Evolutionary conservation across 1,140 invertebrate species (phyloP), one percentile per base, ranked within the genome.

Genomic region (Drosophila cardini): DNA sequence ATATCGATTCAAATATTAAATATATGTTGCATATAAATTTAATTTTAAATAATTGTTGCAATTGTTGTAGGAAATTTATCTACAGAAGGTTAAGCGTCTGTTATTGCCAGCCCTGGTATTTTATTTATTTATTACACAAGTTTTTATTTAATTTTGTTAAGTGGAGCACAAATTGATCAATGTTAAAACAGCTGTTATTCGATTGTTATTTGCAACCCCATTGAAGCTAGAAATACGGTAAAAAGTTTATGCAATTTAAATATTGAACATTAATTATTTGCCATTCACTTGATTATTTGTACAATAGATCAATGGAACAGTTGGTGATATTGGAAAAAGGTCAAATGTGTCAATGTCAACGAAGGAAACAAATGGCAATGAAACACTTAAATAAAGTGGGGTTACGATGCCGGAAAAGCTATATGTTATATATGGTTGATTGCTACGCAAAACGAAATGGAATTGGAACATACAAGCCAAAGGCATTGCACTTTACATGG

Each of bases 1-100:
- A 73, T 34, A 75, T 65, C 45, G 42, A 65, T 80, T 80, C 48
- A 56, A 79, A 78, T 74, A 79, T 50, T 38, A 40, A 65, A 53
- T 57, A 11, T 13, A 26, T 21, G 4, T 60, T 13, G 43, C 32
- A 9, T n/a, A 8, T 43, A 63, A 63, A 36, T 42, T 2, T 32
- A 43, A 63, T 32, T 16, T 26, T 26, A 11, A 32, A 62, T 50
- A 21, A 62, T 52, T 52, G 10, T 21, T 38, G 45, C 38, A 34
- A 52, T 63, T 63, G 34, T 53, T 21, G 46, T 48, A 42, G 10
- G 10, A 30, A 26, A 32, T 15, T 53, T 62, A 4, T 3, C 2
- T 21, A 45, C 8, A 4, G 2, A 26, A 5, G 1, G 21, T 26
- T 26, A 2, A 26, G 3, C 21, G 4, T 30, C 0, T 30, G 18